Base-by-base conservation (phyloP, 1,140 invertebrate genomes). In the Papilio helenus region DNA sequence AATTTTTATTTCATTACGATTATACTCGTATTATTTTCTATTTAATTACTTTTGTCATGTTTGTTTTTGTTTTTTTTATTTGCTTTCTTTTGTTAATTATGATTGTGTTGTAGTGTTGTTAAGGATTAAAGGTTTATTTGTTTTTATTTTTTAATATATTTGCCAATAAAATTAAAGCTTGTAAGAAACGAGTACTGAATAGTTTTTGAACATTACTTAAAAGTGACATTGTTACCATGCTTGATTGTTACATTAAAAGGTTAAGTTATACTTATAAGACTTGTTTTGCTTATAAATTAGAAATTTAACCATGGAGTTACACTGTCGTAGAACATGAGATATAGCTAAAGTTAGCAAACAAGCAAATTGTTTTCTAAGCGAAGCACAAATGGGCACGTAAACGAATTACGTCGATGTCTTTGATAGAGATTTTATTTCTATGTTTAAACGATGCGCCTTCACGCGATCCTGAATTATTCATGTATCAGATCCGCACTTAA, bases 381-480 rank as follows among this genome's bases (percentile, higher is more conserved):
- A 80, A 81, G 80, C 81, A 80, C 79, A 68, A 82, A 82, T 81
- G 76, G 79, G 81, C 80, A 81, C 81, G 79, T 84, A 82, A 81
- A 81, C 82, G 82, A 82, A 84, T 85, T 84, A 87, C 73, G 76
- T 80, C 72, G 71, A 81, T 82, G 82, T 68, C 73, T 85, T 86
- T 83, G 80, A 87, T 79, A 79, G 65, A 83, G 81, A 84, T 85
- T 88, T 86, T 88, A 87, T 87, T 85, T 90, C 83, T 80, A 81
- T 83, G 85, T 86, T 80, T 79, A 74, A 84, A 83, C 83, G 81
- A 86, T 87, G 84, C 84, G 84, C 83, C 86, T 88, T 86, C 80
- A 84, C 85, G 79, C 82, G 83, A 84, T 87, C 83, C 71, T 90
- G 89, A 91, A 91, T 90, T 82, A 91, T 91, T 90, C 90, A 91